Evolutionary conservation across 2,888 invertebrate species (phyloP), one percentile per base, ranked within the genome.

Genomic region (Tricholauxania praeusta): DNA sequence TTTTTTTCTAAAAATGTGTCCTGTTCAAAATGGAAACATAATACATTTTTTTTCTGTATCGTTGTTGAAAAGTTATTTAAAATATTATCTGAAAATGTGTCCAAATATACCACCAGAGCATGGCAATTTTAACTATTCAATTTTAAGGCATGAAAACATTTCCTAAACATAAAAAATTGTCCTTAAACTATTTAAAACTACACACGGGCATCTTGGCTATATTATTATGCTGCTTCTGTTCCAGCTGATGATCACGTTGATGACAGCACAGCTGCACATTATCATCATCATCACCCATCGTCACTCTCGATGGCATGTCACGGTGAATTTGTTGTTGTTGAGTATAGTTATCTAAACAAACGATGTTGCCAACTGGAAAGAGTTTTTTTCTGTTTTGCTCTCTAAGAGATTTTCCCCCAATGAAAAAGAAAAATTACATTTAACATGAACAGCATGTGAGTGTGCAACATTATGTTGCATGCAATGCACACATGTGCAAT

Each of bases 221-320:
- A 57, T 28, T 28, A 57, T 22, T 14, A 28, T 28, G 57, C 22
- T n/a, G 8, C 12, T 28, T 8, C 12, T 49, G 49, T 17, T 63
- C 39, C 48, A 10, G 8, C 15, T 51, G 64, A 52, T 32, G 65
- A 51, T 51, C 28, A 51, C 51, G 59, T 62, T 49, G 62, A 70
- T 51, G 62, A 62, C 15, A 68, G 69, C 69, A 39, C 39, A 69
- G 69, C 69, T 69, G 69, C 69, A 69, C 60, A 60, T 62, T 39
- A 39, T 39, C 39, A 10, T 39, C 39, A 39, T 39, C 39, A 39
- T 39, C 39, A 39, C 39, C 39, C 39, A 39, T 7, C 62, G 53
- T 63, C 62, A 47, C 63, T 53, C 47, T 63, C 49, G 70, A 51
- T 63, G 19, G 28, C 69, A 60, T 69, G 69, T 52, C 62, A 62